Evolutionary conservation across 2,888 invertebrate species (phyloP).

Genomic region (Biston betularia): DNA sequence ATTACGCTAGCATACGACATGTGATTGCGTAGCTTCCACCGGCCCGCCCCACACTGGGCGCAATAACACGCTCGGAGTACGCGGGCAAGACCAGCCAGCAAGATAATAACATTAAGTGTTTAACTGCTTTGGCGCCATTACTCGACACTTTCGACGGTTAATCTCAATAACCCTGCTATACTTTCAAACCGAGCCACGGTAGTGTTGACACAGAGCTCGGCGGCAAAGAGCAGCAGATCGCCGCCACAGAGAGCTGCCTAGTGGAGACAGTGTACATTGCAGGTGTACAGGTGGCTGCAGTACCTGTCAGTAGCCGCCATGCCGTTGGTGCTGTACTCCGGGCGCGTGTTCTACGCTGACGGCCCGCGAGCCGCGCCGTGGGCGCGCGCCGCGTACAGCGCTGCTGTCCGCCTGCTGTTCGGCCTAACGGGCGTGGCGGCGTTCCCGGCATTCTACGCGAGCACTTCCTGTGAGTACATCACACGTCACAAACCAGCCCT

Average conservation of each 20-base stretch:
- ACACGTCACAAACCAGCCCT: too few species aligned
- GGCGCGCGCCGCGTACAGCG: background rate
- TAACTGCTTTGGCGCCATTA: too few species aligned
- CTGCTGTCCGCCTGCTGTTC: background rate
- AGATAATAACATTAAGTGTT: too few species aligned
- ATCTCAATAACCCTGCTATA: too few species aligned
- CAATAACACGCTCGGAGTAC: too few species aligned
- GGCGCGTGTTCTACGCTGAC: conserved; percentile 3
- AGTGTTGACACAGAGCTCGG: background rate
- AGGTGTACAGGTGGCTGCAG: background rate
- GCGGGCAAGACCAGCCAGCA: too few species aligned
- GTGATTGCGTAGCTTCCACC: too few species aligned
- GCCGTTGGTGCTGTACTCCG: background rate
- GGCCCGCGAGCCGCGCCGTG: background rate
- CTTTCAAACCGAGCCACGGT: too few species aligned
- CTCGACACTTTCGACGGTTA: too few species aligned
- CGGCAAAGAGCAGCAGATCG: too few species aligned
- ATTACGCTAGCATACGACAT: too few species aligned
- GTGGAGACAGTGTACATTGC: background rate
- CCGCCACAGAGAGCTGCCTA: background rate
- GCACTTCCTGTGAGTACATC: background rate
- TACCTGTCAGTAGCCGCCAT: background rate
- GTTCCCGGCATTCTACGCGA: background rate
- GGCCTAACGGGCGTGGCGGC: background rate
- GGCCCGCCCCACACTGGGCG: too few species aligned